phyloP scores from a whole-genome alignment of 35 echinoderm and acorn worm genomes.

The Apostichopus californicus region DNA sequence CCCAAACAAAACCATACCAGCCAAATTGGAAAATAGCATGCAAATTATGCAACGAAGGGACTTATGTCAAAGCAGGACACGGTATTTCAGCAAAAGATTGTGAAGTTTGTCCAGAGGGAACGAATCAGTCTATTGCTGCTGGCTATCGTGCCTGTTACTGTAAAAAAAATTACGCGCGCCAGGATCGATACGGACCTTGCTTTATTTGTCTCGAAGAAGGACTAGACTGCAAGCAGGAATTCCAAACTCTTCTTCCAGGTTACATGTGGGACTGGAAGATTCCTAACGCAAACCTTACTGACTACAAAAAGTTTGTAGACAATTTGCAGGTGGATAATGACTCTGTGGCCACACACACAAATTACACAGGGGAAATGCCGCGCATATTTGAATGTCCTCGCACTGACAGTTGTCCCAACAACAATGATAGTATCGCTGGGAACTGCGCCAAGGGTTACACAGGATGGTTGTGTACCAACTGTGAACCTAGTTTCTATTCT shows the following conservation, averaged over 20 bases:
- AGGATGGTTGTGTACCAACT: slow-evolving; percentile 56
- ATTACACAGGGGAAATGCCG: not conserved
- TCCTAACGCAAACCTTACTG: not conserved
- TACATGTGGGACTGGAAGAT: slow-evolving; percentile 56
- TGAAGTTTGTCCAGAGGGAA: slow-evolving; percentile 62
- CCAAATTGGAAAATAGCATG: not conserved
- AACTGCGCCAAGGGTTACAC: slow-evolving; percentile 40
- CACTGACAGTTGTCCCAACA: not conserved
- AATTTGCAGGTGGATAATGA: not conserved
- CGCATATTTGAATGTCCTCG: not conserved
- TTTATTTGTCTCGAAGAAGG: slow-evolving; percentile 30
- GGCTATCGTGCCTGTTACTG: slow-evolving; percentile 55
- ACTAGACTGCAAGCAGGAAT: slow-evolving; percentile 49
- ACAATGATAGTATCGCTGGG: not conserved
- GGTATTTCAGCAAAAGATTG: slow-evolving; percentile 24
- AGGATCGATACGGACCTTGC: slow-evolving; percentile 32
- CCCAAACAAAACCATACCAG: not conserved
- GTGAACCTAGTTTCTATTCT: slow-evolving; percentile 18
- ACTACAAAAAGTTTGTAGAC: slow-evolving; percentile 34
- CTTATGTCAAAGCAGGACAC: slow-evolving; percentile 9
- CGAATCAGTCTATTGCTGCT: slow-evolving; percentile 17
- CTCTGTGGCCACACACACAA: not conserved
- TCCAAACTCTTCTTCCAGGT: not conserved
- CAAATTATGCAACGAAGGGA: slow-evolving; percentile 55
- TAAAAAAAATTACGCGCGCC: slow-evolving; percentile 28